phyloP scores from a whole-genome alignment of 2,888 invertebrate species.

The Spodoptera littoralis region DNA sequence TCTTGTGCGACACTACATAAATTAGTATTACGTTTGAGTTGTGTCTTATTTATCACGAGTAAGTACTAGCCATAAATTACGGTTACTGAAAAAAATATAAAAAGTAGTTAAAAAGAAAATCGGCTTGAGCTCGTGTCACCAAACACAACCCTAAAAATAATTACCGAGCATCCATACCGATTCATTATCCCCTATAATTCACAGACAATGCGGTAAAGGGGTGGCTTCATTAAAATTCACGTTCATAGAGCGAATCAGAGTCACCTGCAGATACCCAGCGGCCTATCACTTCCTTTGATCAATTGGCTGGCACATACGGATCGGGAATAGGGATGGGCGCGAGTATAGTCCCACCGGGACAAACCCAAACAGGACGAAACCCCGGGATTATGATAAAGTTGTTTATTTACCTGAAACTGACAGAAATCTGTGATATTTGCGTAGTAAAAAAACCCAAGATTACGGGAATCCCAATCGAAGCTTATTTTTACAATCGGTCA shows the following conservation, averaged over 20 bases:
- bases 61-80: neutral
- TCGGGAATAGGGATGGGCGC: slow-evolving; percentile 31
- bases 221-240: slow-evolving; percentile 52
- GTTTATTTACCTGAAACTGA: neutral
- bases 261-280: slow-evolving; percentile 57
- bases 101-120: neutral
- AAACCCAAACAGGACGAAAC: neutral
- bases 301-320: slow-evolving; percentile 53
- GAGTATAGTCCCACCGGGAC: slow-evolving; percentile 26
- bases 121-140: neutral
- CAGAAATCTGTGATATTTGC: neutral
- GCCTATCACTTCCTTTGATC: slow-evolving; percentile 61
- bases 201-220: slow-evolving; percentile 47
- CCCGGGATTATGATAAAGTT: slow-evolving; percentile 2
- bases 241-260: slow-evolving; percentile 53
- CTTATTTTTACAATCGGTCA: slow-evolving; percentile 13
- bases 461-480: slow-evolving; percentile 12
- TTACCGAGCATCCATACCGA: slow-evolving; percentile 19
- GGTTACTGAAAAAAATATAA: neutral
- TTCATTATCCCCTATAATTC: slow-evolving; percentile 41
- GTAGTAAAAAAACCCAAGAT: neutral
- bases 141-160: slow-evolving; percentile 13
- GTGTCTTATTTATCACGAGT: neutral
- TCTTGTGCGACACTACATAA: neutral
- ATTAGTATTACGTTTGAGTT: no score